Evolutionary conservation across 2,888 invertebrate species (phyloP).

Genomic region (Criorhina ranunculi): DNA sequence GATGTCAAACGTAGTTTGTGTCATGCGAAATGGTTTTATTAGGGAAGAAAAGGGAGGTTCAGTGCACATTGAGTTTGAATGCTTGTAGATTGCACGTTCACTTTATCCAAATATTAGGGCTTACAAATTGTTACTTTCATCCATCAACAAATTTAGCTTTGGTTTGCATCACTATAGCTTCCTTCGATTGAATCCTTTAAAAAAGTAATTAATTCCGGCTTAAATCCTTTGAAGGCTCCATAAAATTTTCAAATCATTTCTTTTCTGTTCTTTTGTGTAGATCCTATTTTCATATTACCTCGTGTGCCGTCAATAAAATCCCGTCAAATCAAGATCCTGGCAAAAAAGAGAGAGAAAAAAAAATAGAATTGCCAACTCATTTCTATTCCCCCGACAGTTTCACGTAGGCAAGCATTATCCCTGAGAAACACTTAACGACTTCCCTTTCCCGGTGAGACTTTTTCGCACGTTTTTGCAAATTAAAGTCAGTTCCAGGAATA

Average conservation of each 20-base stretch:
- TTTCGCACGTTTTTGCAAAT: conserved; percentile 45
- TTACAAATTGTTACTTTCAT: no score
- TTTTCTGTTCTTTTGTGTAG: conserved; percentile 3
- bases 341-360: neutral
- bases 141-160: no score
- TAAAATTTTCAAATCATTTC: neutral
- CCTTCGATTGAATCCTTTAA: neutral
- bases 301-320: neutral
- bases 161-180: no score
- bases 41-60: no score
- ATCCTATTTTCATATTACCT: neutral
- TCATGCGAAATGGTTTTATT: no score
- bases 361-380: conserved; percentile 4
- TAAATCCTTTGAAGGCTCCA: neutral
- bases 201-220: neutral
- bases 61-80: no score
- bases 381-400: conserved; percentile 6
- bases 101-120: no score
- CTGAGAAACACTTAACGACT: conserved; percentile 7
- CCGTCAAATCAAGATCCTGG: conserved; percentile 11
- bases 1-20: no score
- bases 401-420: neutral
- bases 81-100: no score
- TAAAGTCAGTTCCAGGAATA: conserved; percentile 13
- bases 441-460: conserved; percentile 16